Evolutionary conservation across 2,888 invertebrate species (phyloP).

Genomic region (Chironomus tentans): DNA sequence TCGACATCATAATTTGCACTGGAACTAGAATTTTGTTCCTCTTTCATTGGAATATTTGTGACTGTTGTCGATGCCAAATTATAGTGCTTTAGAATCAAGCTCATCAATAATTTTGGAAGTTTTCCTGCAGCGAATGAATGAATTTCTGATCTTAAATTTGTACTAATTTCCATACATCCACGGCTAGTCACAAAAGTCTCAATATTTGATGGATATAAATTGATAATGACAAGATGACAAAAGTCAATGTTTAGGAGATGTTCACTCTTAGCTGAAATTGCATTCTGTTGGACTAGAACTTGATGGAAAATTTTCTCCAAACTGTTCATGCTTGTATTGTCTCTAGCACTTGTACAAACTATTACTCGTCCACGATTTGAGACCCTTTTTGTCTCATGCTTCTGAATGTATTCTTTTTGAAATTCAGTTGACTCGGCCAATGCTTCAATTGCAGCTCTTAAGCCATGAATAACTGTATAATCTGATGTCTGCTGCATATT

Average conservation of each 20-base stretch:
- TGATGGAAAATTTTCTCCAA: constrained; percentile 80
- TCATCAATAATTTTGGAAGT: constrained; percentile 63
- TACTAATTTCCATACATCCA: constrained; percentile 55
- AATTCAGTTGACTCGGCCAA: constrained; percentile 71
- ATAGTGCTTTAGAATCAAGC: constrained; percentile 75
- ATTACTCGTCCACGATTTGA: constrained; percentile 67
- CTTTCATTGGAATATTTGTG: constrained; percentile 99
- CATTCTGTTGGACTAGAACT: constrained; percentile 73
- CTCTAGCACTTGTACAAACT: constrained; percentile 81
- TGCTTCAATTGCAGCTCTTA: constrained; percentile 77
- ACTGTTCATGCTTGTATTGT: constrained; percentile 63
- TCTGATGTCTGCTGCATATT: constrained; percentile 47
- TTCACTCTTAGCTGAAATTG: constrained; percentile 51
- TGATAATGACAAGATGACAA: constrained; percentile 83
- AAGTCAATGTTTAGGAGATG: constrained; percentile 67
- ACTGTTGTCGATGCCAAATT: constrained; percentile 92
- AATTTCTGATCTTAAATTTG: constrained; percentile 66
- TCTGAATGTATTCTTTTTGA: constrained; percentile 51
- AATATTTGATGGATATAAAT: constrained; percentile 69
- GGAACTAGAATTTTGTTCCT: constrained; percentile 95
- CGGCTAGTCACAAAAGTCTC: constrained; percentile 69
- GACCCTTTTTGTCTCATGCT: constrained; percentile 38
- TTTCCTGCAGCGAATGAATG: constrained; percentile 68
- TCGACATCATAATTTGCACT: constrained; percentile 99
- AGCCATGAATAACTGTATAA: constrained; percentile 68